These are phyloP conservation scores for Hafferia zeledoni DNA, from an alignment of 2,797 vertebrate genomes.

Conservation along the genomic window DNA sequence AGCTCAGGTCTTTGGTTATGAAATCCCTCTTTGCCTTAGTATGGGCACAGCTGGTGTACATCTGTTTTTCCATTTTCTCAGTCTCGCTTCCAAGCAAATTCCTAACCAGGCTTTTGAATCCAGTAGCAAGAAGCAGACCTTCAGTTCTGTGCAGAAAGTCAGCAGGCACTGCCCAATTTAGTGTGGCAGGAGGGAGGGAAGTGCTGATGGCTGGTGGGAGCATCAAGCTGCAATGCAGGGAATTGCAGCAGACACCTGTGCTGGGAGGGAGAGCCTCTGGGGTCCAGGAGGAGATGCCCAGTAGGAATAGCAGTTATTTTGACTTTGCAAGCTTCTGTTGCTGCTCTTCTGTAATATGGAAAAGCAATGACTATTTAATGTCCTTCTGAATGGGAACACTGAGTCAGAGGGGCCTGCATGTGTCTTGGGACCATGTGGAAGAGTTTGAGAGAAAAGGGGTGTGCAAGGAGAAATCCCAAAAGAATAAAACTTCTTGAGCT, in stretches of 20 bases:
- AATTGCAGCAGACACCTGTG: background rate
- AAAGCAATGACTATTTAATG: background rate
- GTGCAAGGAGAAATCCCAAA: background rate
- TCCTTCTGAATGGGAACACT: background rate
- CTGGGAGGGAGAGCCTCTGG: background rate
- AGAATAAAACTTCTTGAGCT: background rate
- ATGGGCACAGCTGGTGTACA: background rate
- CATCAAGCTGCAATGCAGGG: background rate
- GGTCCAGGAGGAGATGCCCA: background rate
- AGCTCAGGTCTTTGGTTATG: background rate
- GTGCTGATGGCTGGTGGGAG: background rate
- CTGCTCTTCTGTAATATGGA: background rate
- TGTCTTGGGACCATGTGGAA: background rate
- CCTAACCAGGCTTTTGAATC: background rate
- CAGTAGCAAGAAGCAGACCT: background rate
- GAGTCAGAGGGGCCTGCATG: background rate
- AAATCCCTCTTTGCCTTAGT: background rate
- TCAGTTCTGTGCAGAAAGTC: background rate
- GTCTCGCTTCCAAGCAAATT: background rate
- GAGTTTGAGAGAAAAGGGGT: background rate
- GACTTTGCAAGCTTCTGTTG: background rate
- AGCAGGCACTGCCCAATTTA: accelerated
- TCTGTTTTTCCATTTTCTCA: background rate
- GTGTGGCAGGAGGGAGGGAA: background rate
- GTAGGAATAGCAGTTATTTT: background rate